phyloP scores from a whole-genome alignment of 2,888 invertebrate genomes.

The Napeogenes inachia region DNA sequence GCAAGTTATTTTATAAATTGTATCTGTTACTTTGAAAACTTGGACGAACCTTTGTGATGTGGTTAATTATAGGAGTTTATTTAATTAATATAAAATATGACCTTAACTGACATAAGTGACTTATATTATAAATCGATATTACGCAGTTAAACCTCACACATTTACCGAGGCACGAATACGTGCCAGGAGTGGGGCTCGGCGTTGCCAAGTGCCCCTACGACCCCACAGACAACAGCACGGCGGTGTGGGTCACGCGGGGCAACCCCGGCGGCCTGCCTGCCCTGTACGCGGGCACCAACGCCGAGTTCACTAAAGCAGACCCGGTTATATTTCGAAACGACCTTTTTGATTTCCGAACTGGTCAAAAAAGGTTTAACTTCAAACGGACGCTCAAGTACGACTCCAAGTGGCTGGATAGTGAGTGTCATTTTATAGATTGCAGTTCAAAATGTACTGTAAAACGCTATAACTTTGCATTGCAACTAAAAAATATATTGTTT shows the following conservation, averaged over 20 bases:
- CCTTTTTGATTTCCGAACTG: constrained; percentile 78
- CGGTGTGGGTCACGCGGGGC: constrained; percentile 82
- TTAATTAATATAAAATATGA: too few relatives aligned
- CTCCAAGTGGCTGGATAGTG: constrained; percentile 85
- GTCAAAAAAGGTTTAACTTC: constrained; percentile 79
- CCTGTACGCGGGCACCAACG: constrained; percentile 84
- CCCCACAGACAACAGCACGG: constrained; percentile 85
- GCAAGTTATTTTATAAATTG: background rate
- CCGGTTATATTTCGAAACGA: constrained; percentile 84
- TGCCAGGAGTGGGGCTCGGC: constrained; percentile 81
- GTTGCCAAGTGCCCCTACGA: constrained; percentile 85
- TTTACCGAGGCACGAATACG: constrained; percentile 76
- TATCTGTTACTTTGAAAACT: background rate
- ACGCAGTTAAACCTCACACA: constrained; percentile 75
- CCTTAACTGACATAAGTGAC: background rate
- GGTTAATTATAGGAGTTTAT: too few relatives aligned
- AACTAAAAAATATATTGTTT: background rate
- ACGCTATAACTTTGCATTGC: too few relatives aligned
- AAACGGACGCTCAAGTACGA: constrained; percentile 83
- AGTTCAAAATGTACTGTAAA: too few relatives aligned
- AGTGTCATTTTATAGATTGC: constrained; percentile 44
- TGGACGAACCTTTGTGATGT: background rate
- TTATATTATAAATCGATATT: constrained; percentile 16
- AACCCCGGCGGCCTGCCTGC: constrained; percentile 81
- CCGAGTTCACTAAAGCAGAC: constrained; percentile 84